Base-by-base conservation (phyloP, 2,113 vertebrate species). In the Girardinichthys multiradiatus region DNA sequence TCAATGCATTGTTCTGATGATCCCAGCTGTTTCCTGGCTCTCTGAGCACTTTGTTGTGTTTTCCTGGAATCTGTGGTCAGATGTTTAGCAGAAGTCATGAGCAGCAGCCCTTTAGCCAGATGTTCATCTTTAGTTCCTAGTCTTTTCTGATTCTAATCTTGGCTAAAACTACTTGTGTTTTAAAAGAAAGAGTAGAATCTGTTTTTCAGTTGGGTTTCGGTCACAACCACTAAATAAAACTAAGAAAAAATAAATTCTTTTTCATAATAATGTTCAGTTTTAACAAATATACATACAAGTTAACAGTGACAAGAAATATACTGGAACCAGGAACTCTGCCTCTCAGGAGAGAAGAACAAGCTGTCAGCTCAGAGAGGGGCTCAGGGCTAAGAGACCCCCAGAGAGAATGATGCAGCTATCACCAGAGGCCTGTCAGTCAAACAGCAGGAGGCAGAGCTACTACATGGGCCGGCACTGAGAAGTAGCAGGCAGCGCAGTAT, bases 401-500 rank as follows among this genome's bases (percentile, higher is more conserved):
- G 90, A 70, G 92, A 89, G 89, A 94, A 84, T 86, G 80, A 92
- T 93, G 91, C 90, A 73, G 15, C 87, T 84, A 75, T 85, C 77
- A 84, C 81, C 90, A 91, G 89, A 87, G 86, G 80, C 82, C 90
- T 94, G 94, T 94, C 94, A 94, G 86, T 95, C 90, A 94, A 92
- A 82, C 94, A 95, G 92, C 91, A 90, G 94, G 94, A 85, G 91
- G 87, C 85, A 86, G 77, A 89, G 90, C 89, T 77, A 87, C 90
- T 96, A 95, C 92, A 95, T 76, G 57, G 80, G 73, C 78, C 79
- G 58, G 85, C 15, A 45, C 42, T 17, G 4, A 45, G 17, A 45
- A 84, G 72, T 92, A 92, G 90, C 88, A 75, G 91, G 92, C 89
- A 83, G 94, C 84, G 74, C 93, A 94, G 95, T 95, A 95, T 94